Evolutionary conservation across 2,113 vertebrate genomes (phyloP).

Genomic region (Eurystomus gularis): DNA sequence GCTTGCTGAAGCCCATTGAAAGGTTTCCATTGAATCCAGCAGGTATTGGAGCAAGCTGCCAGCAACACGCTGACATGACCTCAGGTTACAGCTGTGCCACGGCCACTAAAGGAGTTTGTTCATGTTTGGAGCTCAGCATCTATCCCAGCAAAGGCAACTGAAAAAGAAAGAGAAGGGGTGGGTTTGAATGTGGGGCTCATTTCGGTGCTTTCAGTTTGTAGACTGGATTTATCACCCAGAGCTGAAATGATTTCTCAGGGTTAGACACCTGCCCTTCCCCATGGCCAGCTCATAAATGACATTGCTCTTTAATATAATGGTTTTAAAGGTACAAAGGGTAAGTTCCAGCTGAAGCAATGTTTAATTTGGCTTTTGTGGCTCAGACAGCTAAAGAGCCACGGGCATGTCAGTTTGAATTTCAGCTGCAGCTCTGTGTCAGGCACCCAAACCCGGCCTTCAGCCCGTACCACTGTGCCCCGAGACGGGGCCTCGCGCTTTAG

Average conservation of each 20-base stretch:
- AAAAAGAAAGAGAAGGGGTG: not conserved
- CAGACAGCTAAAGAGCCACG: not conserved
- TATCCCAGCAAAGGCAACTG: not conserved
- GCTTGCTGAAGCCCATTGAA: not conserved
- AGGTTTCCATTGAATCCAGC: constrained; percentile 43
- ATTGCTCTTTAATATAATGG: constrained; percentile 40
- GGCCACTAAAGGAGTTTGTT: not conserved
- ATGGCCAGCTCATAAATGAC: constrained; percentile 22
- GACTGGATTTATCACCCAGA: constrained; percentile 40
- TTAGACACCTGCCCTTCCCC: constrained; percentile 52
- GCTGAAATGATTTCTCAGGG: constrained; percentile 26
- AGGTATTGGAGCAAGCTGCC: constrained; percentile 7
- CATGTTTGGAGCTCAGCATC: not conserved
- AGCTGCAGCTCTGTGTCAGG: not conserved
- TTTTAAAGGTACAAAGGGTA: constrained; percentile 48
- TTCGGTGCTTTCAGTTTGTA: not conserved
- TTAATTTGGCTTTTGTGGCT: constrained; percentile 55
- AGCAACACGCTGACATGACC: constrained; percentile 22
- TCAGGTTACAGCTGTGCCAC: constrained; percentile 23
- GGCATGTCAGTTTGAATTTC: not conserved
- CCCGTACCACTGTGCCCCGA: not conserved
- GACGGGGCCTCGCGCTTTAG: not conserved
- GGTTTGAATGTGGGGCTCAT: not conserved
- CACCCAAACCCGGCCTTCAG: not conserved
- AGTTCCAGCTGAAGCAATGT: constrained; percentile 59